Base-by-base conservation (phyloP, 2,113 vertebrate genomes). In the Brachyistius frenatus region DNA sequence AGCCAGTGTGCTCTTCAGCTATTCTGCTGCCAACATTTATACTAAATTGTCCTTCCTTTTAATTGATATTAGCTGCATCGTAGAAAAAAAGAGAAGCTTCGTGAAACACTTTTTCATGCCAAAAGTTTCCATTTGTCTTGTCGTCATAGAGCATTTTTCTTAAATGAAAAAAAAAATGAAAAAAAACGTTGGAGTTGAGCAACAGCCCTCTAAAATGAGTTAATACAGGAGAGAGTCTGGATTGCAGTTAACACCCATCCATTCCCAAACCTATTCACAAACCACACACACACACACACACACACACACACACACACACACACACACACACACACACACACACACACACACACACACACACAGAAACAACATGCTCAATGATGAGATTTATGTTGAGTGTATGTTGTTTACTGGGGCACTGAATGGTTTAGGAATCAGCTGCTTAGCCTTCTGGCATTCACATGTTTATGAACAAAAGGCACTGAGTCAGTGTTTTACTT, bases 341-440 rank as follows among this genome's bases (percentile, higher is more conserved):
- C 16, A 74, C 23, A 66, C 1, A 44, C 55, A 73, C 68, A 67
- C 52, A 52, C 13, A 57, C 61, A 55, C 32, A 11, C 56, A 74
- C 47, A 37, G 10, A 37, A 67, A 70, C 47, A 66, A 49, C 67
- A 14, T 47, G 6, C 65, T 74, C 16, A 80, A 44, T 9, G 10
- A 11, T 44, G 10, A 64, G 37, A 69, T 57, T 23, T 73, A 47
- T 57, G 52, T 4, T 69, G 66, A 66, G 62, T 52, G 49, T 69
- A 23, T 15, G 37, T 49, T 31, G 16, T 54, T 36, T n/a, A 7
- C n/a, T 39, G 10, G 16, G 41, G 13, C 23, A 5, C 41, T 30
- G 31, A 76, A 60, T 30, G 31, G 53, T 50, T 86, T 73, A 66
- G 8, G 32, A 56, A 60, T 78, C 58, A 85, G 61, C 73, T 77